phyloP scores from a whole-genome alignment of 1,140 invertebrate genomes.

The Babylonia areolata region DNA sequence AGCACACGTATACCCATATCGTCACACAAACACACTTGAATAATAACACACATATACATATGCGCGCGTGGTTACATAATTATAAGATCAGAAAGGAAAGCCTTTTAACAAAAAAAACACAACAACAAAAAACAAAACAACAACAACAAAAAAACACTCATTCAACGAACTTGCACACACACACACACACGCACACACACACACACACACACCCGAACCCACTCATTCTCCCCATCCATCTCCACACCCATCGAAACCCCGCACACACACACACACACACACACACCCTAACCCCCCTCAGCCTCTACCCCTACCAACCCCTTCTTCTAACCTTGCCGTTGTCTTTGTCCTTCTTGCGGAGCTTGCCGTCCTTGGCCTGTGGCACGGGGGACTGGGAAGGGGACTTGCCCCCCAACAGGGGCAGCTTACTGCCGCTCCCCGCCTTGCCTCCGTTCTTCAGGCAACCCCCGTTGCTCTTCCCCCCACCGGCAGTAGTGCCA shows the following conservation, averaged over 20 bases:
- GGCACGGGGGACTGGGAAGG: slow-evolving; percentile 53
- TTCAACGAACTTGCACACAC: not conserved
- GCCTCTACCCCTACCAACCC: not conserved
- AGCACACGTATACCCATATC: too few species aligned
- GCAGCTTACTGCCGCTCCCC: slow-evolving; percentile 61
- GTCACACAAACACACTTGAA: too few species aligned
- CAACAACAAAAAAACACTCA: too few species aligned
- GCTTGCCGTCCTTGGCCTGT: slow-evolving; percentile 59
- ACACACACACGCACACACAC: not conserved
- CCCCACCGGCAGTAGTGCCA: not conserved
- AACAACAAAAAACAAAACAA: too few species aligned
- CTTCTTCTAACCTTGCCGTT: slow-evolving; percentile 29
- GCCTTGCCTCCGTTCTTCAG: not conserved
- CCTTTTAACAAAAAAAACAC: too few species aligned
- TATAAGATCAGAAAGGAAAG: too few species aligned
- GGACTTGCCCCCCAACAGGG: slow-evolving; percentile 58
- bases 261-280: slow-evolving; percentile 12
- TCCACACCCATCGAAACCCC: not conserved
- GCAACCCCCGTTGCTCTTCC: not conserved
- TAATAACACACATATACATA: not conserved
- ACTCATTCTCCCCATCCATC: not conserved
- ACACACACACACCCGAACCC: not conserved
- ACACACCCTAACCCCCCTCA: not conserved
- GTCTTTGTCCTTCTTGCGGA: slow-evolving; percentile 47
- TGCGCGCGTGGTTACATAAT: too few species aligned